Evolutionary conservation across 1,140 invertebrate species (phyloP), one percentile per base, ranked within the genome.

Genomic region (Brachionus asplanchnoidis): DNA sequence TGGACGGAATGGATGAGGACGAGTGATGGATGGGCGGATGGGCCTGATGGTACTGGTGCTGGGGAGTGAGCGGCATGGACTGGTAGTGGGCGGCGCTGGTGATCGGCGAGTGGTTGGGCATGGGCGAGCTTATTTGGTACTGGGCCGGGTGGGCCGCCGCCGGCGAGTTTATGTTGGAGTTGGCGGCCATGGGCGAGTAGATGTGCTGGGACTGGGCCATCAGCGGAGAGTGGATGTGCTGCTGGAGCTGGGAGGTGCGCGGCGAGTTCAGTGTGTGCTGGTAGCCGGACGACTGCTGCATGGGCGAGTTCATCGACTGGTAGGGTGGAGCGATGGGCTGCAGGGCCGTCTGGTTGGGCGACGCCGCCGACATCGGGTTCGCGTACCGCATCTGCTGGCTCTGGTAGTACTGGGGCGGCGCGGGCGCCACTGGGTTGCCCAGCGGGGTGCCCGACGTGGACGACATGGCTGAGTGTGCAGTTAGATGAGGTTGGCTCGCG

Each of bases 121-220:
- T 82, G 32, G 79, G 79, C 9, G 79, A 82, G 12, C 40, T 42
- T 3, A 82, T 82, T 46, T 60, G 79, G 36, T 82, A 82, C 12
- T 68, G 53, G 14, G 78, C 44, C 40, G 70, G 44, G n/a, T 77
- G 73, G 7, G 73, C 50, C 32, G 73, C 50, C 32, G 50, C 20
- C 1, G 73, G 73, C 7, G 73, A 77, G 42, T 77, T 77, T 11
- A 77, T 23, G 28, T 77, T 77, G 8, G 73, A 77, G 73, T 77
- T 77, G 11, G 8, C 28, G 20, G 73, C 36, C 73, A 77, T 77
- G 3, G 73, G 73, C 26, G 73, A 77, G 26, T 77, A 77, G 4
- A 77, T 50, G 46, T 77, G 73, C 32, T 77, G 73, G 9, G 73
- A 77, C n/a, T 77, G 73, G 26, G 73, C 42, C 73, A 77, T 77